Evolutionary conservation across 2,888 invertebrate species (phyloP).

Genomic region (Alloscopus bannaensis): DNA sequence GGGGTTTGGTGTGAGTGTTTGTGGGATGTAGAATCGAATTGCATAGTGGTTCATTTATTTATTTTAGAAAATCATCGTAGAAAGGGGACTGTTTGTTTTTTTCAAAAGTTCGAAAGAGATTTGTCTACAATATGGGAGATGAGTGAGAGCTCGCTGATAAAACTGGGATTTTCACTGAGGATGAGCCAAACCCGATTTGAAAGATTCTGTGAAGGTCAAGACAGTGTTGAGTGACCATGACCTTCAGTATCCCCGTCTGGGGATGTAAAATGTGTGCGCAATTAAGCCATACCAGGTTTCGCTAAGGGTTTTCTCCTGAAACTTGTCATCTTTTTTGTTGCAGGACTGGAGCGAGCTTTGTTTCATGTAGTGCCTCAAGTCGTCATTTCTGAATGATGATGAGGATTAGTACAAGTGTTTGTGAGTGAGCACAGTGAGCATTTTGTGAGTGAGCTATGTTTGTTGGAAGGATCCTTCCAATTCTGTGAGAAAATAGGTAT

Average conservation of each 20-base stretch:
- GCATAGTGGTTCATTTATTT: background rate
- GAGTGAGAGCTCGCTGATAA: no score
- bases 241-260: background rate
- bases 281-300: background rate
- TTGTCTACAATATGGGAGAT: no score
- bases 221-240: background rate
- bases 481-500: conserved; percentile 4
- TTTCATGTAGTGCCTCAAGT: background rate
- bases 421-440: background rate
- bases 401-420: background rate
- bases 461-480: conserved; percentile 12
- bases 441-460: conserved; percentile 4
- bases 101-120: no score
- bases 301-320: background rate
- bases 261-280: background rate
- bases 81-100: background rate
- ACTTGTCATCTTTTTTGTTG: background rate
- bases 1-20: background rate
- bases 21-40: background rate
- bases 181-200: background rate
- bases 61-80: background rate
- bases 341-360: background rate
- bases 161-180: background rate
- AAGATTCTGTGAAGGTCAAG: background rate
- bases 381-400: background rate